Percentiles rank a stretch among this genome's conserved stretches.
Conservation (phyloP, 1,140 invertebrate genomes). For the Aphaenogaster floridana region DNA sequence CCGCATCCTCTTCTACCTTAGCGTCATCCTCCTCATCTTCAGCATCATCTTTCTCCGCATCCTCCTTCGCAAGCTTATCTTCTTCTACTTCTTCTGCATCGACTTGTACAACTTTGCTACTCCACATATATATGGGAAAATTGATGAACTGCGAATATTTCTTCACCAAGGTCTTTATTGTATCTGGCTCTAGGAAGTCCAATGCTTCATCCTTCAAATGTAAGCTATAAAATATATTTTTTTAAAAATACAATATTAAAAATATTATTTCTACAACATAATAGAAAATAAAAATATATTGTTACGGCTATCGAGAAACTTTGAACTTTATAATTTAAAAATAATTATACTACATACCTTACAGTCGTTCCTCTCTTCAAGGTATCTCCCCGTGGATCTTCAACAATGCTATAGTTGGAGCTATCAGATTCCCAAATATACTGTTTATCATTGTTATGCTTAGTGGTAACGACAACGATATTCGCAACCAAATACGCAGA, state of each 20-base stretch:
- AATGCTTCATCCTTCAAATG: constrained; percentile 98
- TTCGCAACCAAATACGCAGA: constrained; percentile 98
- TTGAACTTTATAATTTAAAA: not conserved
- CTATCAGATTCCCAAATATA: constrained; percentile 99
- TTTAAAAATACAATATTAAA: not conserved
- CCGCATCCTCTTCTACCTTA: constrained; percentile 89
- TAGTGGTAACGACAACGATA: constrained; percentile 96
- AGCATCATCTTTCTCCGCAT: constrained; percentile 86
- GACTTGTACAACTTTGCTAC: constrained; percentile 96
- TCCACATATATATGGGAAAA: constrained; percentile 99
- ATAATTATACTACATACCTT: constrained; percentile 70
- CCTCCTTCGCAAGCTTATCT: constrained; percentile 87
- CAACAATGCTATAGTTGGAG: constrained; percentile 93
- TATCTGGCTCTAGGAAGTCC: constrained; percentile 97
- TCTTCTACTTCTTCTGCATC: constrained; percentile 91
- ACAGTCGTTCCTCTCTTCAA: constrained; percentile 94
- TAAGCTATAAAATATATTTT: constrained; percentile 88
- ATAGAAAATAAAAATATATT: constrained; percentile 1
- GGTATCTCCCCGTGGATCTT: constrained; percentile 98
- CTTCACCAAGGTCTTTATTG: constrained; percentile 95
- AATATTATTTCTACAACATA: not conserved
- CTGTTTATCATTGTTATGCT: constrained; percentile 98
- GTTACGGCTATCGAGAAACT: not conserved
- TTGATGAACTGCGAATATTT: constrained; percentile 99
- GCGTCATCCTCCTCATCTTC: constrained; percentile 89